These are phyloP conservation scores for Ctenosaura bakeri DNA, from an alignment of 2,797 vertebrate genomes.

Conservation along the genomic window DNA sequence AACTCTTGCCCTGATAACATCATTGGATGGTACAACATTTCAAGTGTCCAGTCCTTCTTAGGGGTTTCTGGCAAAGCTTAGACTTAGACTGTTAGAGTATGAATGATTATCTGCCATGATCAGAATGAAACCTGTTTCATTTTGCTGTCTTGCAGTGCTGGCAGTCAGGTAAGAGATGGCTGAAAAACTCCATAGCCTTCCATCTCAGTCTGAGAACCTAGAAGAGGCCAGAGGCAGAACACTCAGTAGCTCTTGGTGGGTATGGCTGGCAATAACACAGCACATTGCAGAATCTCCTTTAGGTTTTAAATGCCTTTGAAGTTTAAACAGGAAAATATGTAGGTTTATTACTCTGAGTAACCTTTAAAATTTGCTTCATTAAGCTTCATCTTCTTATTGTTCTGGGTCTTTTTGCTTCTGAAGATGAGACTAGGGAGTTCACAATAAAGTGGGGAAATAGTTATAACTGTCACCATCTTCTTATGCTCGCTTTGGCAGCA, in stretches of 20 bases:
- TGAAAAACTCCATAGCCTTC: constrained; percentile 26
- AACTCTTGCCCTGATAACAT: neutral
- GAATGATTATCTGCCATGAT: neutral
- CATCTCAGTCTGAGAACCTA: constrained; percentile 49
- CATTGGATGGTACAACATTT: no score
- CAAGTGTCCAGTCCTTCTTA: neutral
- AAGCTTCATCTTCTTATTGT: constrained; percentile 72
- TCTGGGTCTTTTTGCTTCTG: constrained; percentile 65
- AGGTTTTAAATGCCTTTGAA: constrained; percentile 75
- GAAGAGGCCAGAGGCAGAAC: constrained; percentile 39
- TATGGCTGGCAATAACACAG: constrained; percentile 68
- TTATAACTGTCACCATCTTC: constrained; percentile 71
- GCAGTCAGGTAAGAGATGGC: neutral
- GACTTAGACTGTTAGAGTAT: neutral
- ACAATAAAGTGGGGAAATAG: constrained; percentile 72
- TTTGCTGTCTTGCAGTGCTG: neutral
- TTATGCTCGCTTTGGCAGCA: no score
- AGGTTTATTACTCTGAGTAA: constrained; percentile 74
- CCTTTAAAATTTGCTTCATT: constrained; percentile 79
- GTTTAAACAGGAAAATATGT: constrained; percentile 72
- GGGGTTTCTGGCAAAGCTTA: neutral
- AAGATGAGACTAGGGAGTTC: constrained; percentile 59
- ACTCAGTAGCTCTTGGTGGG: constrained; percentile 59
- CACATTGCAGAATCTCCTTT: constrained; percentile 64
- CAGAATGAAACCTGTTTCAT: neutral